Percentiles rank a stretch among this genome's conserved stretches.
phyloP scores from a whole-genome alignment of 2,888 invertebrate genomes.

The Rosalia funebris region DNA sequence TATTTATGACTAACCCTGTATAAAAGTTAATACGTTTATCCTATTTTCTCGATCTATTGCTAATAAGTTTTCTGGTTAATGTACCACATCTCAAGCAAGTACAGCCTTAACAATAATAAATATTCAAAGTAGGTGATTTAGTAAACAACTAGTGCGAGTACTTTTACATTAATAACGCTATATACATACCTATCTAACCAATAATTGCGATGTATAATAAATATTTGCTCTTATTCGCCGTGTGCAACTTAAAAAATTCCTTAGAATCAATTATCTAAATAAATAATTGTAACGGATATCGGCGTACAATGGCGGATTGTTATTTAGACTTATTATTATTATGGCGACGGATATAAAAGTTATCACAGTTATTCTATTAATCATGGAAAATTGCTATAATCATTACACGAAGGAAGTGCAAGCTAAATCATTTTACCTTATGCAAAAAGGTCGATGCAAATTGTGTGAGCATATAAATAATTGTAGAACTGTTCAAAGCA shows the following conservation, averaged over 20 bases:
- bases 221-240: slow-evolving; percentile 6
- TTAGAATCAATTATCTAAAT: slow-evolving; percentile 13
- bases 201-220: neutral
- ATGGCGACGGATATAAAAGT: slow-evolving; percentile 3
- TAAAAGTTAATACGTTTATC: too few species aligned
- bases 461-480: slow-evolving; percentile 22
- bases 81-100: too few species aligned
- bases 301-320: slow-evolving; percentile 3
- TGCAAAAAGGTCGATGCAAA: slow-evolving; percentile 32
- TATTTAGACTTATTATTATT: slow-evolving; percentile 11
- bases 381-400: slow-evolving; percentile 28
- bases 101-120: too few species aligned
- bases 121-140: neutral
- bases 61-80: too few species aligned
- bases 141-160: neutral
- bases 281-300: slow-evolving; percentile 24
- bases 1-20: too few species aligned
- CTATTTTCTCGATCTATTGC: neutral
- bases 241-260: neutral
- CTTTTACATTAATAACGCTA: neutral
- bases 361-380: slow-evolving; percentile 30
- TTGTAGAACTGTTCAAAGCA: slow-evolving; percentile 23
- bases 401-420: slow-evolving; percentile 27
- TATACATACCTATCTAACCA: neutral
- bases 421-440: slow-evolving; percentile 32